Evolutionary conservation across 2,888 invertebrate species (phyloP), one percentile per base, ranked within the genome.

Genomic region (Limenitis camilla): DNA sequence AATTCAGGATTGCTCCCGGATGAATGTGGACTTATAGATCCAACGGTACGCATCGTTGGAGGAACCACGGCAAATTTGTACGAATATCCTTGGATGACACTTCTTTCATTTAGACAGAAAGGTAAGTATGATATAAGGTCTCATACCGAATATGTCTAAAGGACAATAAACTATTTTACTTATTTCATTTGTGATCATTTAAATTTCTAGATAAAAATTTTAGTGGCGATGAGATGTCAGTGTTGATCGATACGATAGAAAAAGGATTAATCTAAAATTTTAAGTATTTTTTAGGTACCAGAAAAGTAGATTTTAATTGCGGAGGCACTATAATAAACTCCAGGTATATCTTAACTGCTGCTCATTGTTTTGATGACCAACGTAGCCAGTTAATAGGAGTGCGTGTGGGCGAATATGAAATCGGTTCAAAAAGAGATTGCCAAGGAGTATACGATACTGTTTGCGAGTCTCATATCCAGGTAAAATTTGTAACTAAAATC

Each of bases 81-180:
- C 9, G 90, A 92, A 40, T 92, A 85, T 61, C 92, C 92, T 0
- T 92, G 92, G 92, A 89, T 92, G 90, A 90, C 88, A 0, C 72
- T 92, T 8, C 71, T 92, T 28, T 19, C 91, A 91, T 46, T 53
- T 66, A n/a, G 64, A 62, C 4, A 53, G 61, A 63, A 9, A 6
- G 9, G 6, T 9, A 6, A 32, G 27, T 33, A 33, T n/a, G n/a
- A n/a, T n/a, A n/a, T n/a, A n/a, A n/a, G n/a, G n/a, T n/a, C n/a
- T n/a, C n/a, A n/a, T n/a, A n/a, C n/a, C n/a, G n/a, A n/a, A n/a
- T n/a, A n/a, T n/a, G n/a, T n/a, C n/a, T n/a, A n/a, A n/a, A n/a
- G n/a, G n/a, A n/a, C n/a, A n/a, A n/a, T n/a, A n/a, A n/a, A n/a
- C n/a, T n/a, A n/a, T n/a, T n/a, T n/a, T n/a, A n/a, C n/a, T n/a